phyloP scores from a whole-genome alignment of 2,113 vertebrate species.

The Corythoichthys haematopterus region DNA sequence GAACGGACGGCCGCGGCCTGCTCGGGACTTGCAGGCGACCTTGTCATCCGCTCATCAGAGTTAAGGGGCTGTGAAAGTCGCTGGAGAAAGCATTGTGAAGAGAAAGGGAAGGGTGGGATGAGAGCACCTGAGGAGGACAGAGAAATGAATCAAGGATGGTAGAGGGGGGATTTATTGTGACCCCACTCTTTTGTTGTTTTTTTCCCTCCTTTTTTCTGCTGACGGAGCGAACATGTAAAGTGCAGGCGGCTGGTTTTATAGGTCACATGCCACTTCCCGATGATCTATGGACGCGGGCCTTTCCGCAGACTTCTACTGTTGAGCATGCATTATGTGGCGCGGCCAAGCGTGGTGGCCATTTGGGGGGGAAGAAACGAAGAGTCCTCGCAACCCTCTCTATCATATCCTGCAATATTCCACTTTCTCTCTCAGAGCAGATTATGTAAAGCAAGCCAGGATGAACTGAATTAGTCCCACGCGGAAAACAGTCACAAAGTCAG shows the following conservation, averaged over 20 bases:
- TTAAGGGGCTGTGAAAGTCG: slow-evolving; percentile 2
- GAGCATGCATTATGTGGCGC: slow-evolving; percentile 66
- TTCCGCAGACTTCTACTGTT: slow-evolving; percentile 63
- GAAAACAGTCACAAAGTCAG: neutral
- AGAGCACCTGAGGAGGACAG: slow-evolving; percentile 17
- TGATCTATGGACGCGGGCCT: slow-evolving; percentile 67
- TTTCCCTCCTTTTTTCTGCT: slow-evolving; percentile 64
- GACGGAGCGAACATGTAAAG: slow-evolving; percentile 59
- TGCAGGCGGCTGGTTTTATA: slow-evolving; percentile 52
- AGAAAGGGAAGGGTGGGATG: slow-evolving; percentile 1
- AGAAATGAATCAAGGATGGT: slow-evolving; percentile 45
- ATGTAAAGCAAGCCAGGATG: slow-evolving; percentile 27
- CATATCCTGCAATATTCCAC: slow-evolving; percentile 22
- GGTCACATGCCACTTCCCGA: slow-evolving; percentile 70
- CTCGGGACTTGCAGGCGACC: slow-evolving; percentile 41
- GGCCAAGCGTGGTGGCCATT: slow-evolving; percentile 53
- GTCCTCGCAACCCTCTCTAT: slow-evolving; percentile 14
- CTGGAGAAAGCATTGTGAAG: neutral
- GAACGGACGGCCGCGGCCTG: slow-evolving; percentile 44
- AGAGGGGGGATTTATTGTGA: slow-evolving; percentile 51
- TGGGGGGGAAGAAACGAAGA: slow-evolving; percentile 33
- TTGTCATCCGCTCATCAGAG: slow-evolving; percentile 32
- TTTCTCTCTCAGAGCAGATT: slow-evolving; percentile 35
- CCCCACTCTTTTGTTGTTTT: slow-evolving; percentile 44
- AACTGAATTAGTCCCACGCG: neutral